A percentile compares a stretch with the other conserved stretches of the same genome.
Evolutionary conservation across 2,113 vertebrate genomes (phyloP).

Genomic region (Eretmochelys imbricata): DNA sequence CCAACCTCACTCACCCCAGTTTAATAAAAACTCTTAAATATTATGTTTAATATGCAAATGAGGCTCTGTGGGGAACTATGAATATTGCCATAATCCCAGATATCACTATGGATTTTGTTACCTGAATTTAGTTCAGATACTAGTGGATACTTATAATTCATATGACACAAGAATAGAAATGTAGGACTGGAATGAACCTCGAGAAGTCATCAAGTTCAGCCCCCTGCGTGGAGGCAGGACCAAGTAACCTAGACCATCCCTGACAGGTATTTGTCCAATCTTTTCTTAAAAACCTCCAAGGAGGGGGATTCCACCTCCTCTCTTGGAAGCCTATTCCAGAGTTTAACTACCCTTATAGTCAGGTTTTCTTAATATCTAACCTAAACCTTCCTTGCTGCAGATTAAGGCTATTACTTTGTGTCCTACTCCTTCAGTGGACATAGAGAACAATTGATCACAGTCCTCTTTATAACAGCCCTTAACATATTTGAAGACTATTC

Average conservation of each 20-base stretch:
- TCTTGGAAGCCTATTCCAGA: not conserved
- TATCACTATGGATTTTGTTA: not conserved
- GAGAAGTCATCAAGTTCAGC: not conserved
- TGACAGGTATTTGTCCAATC: not conserved
- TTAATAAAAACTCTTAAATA: conserved; percentile 48
- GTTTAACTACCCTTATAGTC: not conserved
- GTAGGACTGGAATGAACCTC: not conserved
- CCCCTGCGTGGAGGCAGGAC: not conserved
- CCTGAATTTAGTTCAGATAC: conserved; percentile 17
- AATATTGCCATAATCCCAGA: not conserved
- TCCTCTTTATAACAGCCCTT: not conserved
- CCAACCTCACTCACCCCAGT: not conserved
- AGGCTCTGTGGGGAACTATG: not conserved
- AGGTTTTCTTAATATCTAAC: not conserved
- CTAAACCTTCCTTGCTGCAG: not conserved
- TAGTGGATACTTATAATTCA: not conserved
- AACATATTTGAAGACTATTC: not conserved
- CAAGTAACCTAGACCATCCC: not conserved
- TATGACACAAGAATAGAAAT: not conserved
- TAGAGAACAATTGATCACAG: not conserved
- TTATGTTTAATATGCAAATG: conserved; percentile 29
- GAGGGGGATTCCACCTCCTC: not conserved
- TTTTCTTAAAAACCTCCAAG: not conserved
- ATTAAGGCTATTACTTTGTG: not conserved
- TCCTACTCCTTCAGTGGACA: not conserved